Evolutionary conservation across 1,140 invertebrate species (phyloP).

Genomic region (Brachionus manjavacas): DNA sequence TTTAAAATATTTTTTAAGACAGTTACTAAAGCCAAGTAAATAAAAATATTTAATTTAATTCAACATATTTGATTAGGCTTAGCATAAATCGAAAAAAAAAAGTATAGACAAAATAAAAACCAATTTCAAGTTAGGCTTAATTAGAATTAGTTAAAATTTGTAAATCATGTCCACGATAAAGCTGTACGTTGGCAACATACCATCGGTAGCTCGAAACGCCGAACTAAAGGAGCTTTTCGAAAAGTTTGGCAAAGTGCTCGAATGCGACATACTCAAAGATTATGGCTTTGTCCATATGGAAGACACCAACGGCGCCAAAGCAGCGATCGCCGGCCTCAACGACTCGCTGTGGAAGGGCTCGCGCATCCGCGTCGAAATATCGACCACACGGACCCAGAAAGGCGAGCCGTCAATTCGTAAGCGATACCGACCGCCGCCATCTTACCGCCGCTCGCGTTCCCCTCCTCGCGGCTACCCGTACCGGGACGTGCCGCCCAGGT

Average conservation of each 20-base stretch:
- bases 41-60: neutral
- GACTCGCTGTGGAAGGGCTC: conserved; percentile 77
- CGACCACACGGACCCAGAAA: conserved; percentile 48
- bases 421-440: neutral
- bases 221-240: conserved; percentile 84
- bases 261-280: conserved; percentile 92
- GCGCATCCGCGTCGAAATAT: conserved; percentile 83
- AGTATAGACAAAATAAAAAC: neutral
- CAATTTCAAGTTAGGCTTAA: neutral
- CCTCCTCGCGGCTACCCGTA: neutral
- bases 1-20: neutral
- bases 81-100: neutral
- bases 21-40: neutral
- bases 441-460: neutral
- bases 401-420: neutral
- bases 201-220: conserved; percentile 76
- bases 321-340: conserved; percentile 84
- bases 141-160: too few relatives aligned
- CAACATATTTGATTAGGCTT: conserved; percentile 3
- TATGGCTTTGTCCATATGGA: conserved; percentile 97
- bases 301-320: conserved; percentile 79
- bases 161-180: conserved; percentile 59
- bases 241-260: conserved; percentile 87
- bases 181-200: conserved; percentile 88
- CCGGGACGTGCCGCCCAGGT: neutral